phyloP scores from a whole-genome alignment of 2,888 invertebrate genomes.

The Tineola bisselliella region DNA sequence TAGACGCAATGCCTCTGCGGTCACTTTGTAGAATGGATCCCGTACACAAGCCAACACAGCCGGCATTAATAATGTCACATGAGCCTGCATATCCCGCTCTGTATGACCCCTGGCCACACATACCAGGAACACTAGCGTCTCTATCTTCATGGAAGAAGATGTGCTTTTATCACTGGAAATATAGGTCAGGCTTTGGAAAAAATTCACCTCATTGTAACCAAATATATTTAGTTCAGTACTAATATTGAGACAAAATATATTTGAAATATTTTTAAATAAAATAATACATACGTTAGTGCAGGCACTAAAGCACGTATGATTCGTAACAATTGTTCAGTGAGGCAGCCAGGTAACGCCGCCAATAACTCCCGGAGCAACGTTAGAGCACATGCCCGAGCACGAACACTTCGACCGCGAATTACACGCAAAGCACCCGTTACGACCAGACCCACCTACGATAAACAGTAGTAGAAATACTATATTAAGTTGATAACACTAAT shows the following conservation, averaged over 20 bases:
- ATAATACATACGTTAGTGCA: slow-evolving; percentile 72
- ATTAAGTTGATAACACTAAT: too few relatives aligned
- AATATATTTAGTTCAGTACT: too few relatives aligned
- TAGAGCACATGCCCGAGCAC: slow-evolving; percentile 87
- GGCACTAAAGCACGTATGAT: slow-evolving; percentile 91
- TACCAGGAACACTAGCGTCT: slow-evolving; percentile 91
- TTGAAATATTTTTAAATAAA: background rate
- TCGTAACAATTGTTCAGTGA: slow-evolving; percentile 83
- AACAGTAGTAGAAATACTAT: too few relatives aligned
- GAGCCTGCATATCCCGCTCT: slow-evolving; percentile 81
- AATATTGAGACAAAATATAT: too few relatives aligned
- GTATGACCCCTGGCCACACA: slow-evolving; percentile 83
- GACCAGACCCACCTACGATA: slow-evolving; percentile 45
- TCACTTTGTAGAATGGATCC: slow-evolving; percentile 98
- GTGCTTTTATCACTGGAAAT: slow-evolving; percentile 86
- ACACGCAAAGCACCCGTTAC: slow-evolving; percentile 91
- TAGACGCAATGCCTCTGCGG: slow-evolving; percentile 93
- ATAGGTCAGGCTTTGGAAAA: too few relatives aligned
- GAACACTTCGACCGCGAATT: slow-evolving; percentile 77
- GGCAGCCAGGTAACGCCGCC: slow-evolving; percentile 86
- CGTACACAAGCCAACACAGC: slow-evolving; percentile 89
- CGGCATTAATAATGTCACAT: slow-evolving; percentile 81
- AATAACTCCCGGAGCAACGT: slow-evolving; percentile 90
- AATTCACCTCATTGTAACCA: too few relatives aligned
- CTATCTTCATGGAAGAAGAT: slow-evolving; percentile 98